Evolutionary conservation across 2,888 invertebrate genomes (phyloP).

Genomic region (Autographa pulchrina): DNA sequence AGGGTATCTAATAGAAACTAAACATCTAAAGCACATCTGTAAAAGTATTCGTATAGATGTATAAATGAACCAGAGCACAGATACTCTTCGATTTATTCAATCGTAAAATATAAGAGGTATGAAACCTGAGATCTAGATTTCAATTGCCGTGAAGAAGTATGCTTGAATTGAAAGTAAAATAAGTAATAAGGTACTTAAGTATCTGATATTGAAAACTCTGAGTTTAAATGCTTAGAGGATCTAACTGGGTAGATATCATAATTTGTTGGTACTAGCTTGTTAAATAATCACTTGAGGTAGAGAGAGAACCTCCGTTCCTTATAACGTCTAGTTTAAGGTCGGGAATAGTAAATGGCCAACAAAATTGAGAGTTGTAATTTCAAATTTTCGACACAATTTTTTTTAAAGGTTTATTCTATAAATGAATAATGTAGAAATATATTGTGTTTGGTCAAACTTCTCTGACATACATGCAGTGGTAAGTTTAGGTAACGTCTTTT

Average conservation of each 20-base stretch:
- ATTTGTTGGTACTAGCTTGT: background rate
- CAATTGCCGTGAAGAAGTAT: conserved; percentile 33
- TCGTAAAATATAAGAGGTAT: conserved; percentile 3
- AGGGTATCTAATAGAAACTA: background rate
- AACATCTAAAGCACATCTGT: background rate
- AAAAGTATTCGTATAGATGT: background rate
- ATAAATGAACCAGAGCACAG: background rate
- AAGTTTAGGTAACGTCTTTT: too few species aligned
- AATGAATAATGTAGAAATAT: too few species aligned
- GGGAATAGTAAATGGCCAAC: background rate
- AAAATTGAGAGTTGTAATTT: too few species aligned
- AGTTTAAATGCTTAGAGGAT: background rate
- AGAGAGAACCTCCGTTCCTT: background rate
- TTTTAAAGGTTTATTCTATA: too few species aligned
- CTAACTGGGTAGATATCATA: background rate
- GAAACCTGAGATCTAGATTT: conserved; percentile 14
- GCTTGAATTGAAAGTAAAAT: conserved; percentile 23
- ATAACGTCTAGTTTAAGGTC: background rate
- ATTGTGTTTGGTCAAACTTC: too few species aligned
- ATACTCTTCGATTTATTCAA: background rate
- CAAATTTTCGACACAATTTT: too few species aligned
- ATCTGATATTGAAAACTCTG: conserved; percentile 1
- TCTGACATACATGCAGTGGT: too few species aligned
- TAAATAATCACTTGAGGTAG: background rate
- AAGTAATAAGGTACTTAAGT: conserved; percentile 17